Percentiles rank a stretch among this genome's conserved stretches.
Evolutionary conservation across 2,797 vertebrate genomes (phyloP).

Genomic region (Ibycter americanus): DNA sequence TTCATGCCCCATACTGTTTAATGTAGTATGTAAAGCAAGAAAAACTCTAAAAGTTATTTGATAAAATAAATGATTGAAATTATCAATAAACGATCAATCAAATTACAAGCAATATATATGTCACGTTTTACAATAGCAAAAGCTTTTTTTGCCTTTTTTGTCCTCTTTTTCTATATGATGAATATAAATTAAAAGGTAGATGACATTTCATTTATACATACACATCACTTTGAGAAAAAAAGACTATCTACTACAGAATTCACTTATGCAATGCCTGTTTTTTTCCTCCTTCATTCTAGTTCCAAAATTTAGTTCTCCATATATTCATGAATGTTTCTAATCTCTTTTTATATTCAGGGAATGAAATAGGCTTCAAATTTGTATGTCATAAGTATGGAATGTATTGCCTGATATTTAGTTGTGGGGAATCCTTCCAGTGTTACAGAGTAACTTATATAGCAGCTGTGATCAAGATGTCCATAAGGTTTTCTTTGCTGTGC

Average conservation of each 20-base stretch:
- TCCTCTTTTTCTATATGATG: background rate
- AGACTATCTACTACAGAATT: background rate
- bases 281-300: background rate
- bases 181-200: background rate
- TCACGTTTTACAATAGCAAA: background rate
- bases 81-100: background rate
- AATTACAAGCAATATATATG: background rate
- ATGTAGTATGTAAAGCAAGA: background rate
- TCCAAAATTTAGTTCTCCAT: background rate
- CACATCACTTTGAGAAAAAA: background rate
- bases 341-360: conserved; percentile 46
- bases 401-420: conserved; percentile 52
- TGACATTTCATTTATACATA: background rate
- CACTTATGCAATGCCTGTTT: background rate
- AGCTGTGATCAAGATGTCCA: conserved; percentile 71
- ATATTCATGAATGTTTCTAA: conserved; percentile 58
- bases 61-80: background rate
- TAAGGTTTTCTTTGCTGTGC: background rate
- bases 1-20: background rate
- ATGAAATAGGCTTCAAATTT: conserved; percentile 46
- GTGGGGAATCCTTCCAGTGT: conserved; percentile 55
- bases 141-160: background rate
- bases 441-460: conserved; percentile 7
- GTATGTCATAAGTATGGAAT: conserved; percentile 70
- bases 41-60: background rate